Evolutionary conservation across 1,140 invertebrate genomes (phyloP).

Genomic region (Cylas formicarius): DNA sequence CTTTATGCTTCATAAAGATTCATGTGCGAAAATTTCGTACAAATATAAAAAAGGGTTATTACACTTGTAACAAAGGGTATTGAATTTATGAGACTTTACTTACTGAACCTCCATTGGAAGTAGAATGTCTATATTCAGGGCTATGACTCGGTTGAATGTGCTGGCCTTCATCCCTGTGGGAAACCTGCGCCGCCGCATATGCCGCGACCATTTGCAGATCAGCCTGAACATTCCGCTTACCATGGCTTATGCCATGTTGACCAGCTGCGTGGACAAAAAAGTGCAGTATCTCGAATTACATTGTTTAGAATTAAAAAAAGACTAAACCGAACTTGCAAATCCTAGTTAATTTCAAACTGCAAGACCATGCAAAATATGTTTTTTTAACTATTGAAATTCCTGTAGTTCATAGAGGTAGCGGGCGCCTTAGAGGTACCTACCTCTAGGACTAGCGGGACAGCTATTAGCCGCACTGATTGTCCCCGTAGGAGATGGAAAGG

Average conservation of each 20-base stretch:
- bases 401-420: too few species aligned
- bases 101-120: slow-evolving; percentile 50
- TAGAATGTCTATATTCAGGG: slow-evolving; percentile 41
- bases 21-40: too few species aligned
- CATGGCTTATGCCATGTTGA: slow-evolving; percentile 44
- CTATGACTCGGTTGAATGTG: slow-evolving; percentile 37
- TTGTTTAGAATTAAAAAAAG: slow-evolving; percentile 3
- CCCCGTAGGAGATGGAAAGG: slow-evolving; percentile 89
- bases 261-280: slow-evolving; percentile 22
- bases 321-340: too few species aligned
- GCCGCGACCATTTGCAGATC: slow-evolving; percentile 66
- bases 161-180: slow-evolving; percentile 43
- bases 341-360: too few species aligned
- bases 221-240: slow-evolving; percentile 57
- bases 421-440: slow-evolving; percentile 37
- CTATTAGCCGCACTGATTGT: slow-evolving; percentile 88
- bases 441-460: slow-evolving; percentile 90
- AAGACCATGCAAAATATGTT: too few species aligned
- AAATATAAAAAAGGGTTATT: too few species aligned
- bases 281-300: not conserved
- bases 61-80: too few species aligned
- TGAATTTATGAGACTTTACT: too few species aligned
- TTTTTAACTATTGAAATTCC: too few species aligned
- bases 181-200: slow-evolving; percentile 55
- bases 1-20: too few species aligned